phyloP scores from a whole-genome alignment of 2,888 invertebrate genomes.

The Drosophila barbarae region DNA sequence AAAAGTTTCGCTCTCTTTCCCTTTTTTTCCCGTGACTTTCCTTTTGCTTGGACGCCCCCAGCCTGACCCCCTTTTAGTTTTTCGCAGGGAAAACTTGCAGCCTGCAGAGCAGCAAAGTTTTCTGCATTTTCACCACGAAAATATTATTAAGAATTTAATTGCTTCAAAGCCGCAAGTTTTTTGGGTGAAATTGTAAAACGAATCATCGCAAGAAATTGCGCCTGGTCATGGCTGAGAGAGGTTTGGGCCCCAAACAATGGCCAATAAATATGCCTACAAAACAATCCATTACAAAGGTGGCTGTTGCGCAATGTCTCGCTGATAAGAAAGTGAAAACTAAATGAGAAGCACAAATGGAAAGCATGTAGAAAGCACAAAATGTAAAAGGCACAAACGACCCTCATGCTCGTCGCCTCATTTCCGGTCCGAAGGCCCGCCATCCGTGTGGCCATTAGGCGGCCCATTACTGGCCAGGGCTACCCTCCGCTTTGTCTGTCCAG shows the following conservation, averaged over 20 bases:
- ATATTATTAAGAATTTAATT: slow-evolving; percentile 56
- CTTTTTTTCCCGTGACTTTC: slow-evolving; percentile 13
- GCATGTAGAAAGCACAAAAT: slow-evolving; percentile 51
- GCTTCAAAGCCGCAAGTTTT: slow-evolving; percentile 37
- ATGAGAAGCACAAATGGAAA: slow-evolving; percentile 49
- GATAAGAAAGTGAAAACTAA: slow-evolving; percentile 66
- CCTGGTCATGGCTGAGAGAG: slow-evolving; percentile 7
- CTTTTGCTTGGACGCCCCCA: slow-evolving; percentile 36
- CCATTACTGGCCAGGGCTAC: slow-evolving; percentile 19
- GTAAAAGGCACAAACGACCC: slow-evolving; percentile 14
- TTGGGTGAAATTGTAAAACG: slow-evolving; percentile 21
- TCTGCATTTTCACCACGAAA: slow-evolving; percentile 35
- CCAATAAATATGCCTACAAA: slow-evolving; percentile 41
- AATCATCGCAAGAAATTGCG: slow-evolving; percentile 21
- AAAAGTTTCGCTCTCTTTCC: slow-evolving; percentile 50
- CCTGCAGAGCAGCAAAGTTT: slow-evolving; percentile 41
- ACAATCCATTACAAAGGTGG: slow-evolving; percentile 58
- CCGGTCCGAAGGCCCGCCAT: slow-evolving; percentile 5
- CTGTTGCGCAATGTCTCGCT: slow-evolving; percentile 55
- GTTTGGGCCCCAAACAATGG: slow-evolving; percentile 40
- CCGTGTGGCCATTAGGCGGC: slow-evolving; percentile 32
- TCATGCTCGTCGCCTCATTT: slow-evolving; percentile 21
- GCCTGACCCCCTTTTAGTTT: slow-evolving; percentile 23
- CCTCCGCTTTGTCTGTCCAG: slow-evolving; percentile 12
- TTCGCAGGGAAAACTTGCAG: slow-evolving; percentile 38